Percentiles rank a stretch among this genome's conserved stretches.
Conservation (phyloP, 2,888 invertebrate genomes). For the Lithophane ornitopus region DNA sequence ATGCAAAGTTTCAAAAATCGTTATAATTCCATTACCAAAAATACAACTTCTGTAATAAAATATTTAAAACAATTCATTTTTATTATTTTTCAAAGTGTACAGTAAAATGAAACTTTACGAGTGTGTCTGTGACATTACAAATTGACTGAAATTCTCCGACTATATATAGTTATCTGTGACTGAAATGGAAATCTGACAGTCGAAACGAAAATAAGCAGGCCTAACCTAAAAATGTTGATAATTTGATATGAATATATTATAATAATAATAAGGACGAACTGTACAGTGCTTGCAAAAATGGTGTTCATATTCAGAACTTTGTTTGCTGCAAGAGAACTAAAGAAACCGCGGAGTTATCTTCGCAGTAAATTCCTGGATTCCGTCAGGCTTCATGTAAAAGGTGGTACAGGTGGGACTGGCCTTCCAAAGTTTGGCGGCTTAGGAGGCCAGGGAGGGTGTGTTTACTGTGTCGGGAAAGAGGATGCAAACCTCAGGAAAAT, state of each 20-base stretch:
- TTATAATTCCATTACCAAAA: background rate
- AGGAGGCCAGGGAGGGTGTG: conserved; percentile 97
- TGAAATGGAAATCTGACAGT: no score
- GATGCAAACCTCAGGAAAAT: conserved; percentile 90
- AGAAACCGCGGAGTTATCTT: conserved; percentile 89
- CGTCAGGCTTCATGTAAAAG: conserved; percentile 94
- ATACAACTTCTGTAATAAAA: no score
- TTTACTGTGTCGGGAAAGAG: conserved; percentile 93
- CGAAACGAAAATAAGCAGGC: conserved; percentile 34
- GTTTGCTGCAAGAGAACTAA: conserved; percentile 85
- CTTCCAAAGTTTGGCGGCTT: conserved; percentile 95
- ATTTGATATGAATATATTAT: background rate
- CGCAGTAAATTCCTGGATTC: conserved; percentile 94
- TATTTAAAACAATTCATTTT: background rate
- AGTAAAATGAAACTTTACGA: conserved; percentile 16
- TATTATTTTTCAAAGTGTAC: background rate
- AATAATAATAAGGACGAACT: background rate
- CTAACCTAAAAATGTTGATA: conserved; percentile 42
- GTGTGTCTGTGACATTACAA: no score
- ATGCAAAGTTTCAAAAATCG: no score
- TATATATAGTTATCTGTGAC: no score
- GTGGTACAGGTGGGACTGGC: conserved; percentile 94
- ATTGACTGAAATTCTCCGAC: no score
- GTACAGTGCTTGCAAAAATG: conserved; percentile 77
- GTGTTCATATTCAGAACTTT: conserved; percentile 86